Evolutionary conservation across 2,888 invertebrate genomes (phyloP).

Genomic region (Pollenia griseotomentosa): DNA sequence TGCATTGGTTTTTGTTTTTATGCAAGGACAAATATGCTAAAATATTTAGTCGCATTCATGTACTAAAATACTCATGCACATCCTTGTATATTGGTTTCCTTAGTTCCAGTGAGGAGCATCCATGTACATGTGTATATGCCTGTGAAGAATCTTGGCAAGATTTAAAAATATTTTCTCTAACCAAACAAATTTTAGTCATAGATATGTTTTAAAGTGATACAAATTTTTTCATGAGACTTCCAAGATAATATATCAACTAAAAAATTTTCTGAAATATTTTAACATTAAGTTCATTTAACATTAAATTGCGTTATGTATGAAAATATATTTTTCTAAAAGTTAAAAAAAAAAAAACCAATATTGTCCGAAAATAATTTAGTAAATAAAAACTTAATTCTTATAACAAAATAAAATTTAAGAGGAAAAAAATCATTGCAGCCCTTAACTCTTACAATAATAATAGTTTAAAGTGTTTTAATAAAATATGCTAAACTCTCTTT

Average conservation of each 20-base stretch:
- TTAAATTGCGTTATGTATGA: too few species aligned
- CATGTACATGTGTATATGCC: background rate
- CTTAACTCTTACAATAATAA: constrained; percentile 33
- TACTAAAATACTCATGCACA: too few species aligned
- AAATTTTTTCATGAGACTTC: too few species aligned
- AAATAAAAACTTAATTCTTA: background rate
- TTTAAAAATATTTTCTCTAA: background rate
- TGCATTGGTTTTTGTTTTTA: constrained; percentile 41
- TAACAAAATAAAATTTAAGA: background rate
- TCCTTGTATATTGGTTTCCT: too few species aligned
- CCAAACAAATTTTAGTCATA: background rate
- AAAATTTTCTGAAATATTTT: too few species aligned
- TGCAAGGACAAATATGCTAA: background rate
- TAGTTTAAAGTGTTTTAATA: constrained; percentile 73
- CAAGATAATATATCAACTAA: too few species aligned
- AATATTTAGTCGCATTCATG: constrained; percentile 5
- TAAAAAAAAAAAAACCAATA: too few species aligned
- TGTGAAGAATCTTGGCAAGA: background rate
- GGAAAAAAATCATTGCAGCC: background rate
- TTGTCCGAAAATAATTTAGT: too few species aligned
- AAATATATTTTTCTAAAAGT: too few species aligned
- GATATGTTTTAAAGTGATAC: background rate
- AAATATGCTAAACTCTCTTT: constrained; percentile 66
- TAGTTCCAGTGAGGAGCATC: too few species aligned
- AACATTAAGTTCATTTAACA: too few species aligned